These are phyloP conservation scores for Scolopax rusticola DNA, from an alignment of 2,797 vertebrate species.

Conservation along the genomic window DNA sequence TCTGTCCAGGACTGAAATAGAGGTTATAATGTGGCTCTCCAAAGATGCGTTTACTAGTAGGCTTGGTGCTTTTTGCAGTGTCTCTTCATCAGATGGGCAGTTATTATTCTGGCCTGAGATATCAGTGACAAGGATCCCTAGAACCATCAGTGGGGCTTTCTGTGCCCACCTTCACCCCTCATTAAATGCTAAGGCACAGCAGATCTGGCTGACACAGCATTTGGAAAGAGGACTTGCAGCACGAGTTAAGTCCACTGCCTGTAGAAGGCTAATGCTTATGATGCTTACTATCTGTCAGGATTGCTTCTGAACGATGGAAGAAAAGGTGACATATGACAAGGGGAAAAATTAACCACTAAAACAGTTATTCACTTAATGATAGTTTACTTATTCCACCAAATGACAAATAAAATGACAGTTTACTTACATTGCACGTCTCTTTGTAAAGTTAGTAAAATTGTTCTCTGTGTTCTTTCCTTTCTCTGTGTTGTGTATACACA, in stretches of 20 bases:
- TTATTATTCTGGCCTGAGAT: background rate
- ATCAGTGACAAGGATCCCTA: background rate
- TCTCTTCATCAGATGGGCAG: background rate
- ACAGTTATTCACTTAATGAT: background rate
- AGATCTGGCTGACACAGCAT: background rate
- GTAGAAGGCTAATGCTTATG: background rate
- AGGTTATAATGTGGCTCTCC: background rate
- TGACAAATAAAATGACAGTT: too few species aligned
- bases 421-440: background rate
- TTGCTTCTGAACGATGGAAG: background rate
- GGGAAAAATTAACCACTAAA: background rate
- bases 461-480: background rate
- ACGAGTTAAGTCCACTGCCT: background rate
- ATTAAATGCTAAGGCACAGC: background rate
- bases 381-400: background rate
- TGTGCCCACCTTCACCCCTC: background rate
- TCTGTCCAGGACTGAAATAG: background rate
- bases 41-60: background rate
- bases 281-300: background rate
- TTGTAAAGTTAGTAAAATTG: background rate
- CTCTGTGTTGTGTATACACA: background rate
- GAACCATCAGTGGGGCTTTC: background rate
- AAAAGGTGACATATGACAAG: background rate
- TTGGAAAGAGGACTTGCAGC: background rate
- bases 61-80: background rate